phyloP scores from a whole-genome alignment of 2,888 invertebrate species.

The Mylabris sibirica region DNA sequence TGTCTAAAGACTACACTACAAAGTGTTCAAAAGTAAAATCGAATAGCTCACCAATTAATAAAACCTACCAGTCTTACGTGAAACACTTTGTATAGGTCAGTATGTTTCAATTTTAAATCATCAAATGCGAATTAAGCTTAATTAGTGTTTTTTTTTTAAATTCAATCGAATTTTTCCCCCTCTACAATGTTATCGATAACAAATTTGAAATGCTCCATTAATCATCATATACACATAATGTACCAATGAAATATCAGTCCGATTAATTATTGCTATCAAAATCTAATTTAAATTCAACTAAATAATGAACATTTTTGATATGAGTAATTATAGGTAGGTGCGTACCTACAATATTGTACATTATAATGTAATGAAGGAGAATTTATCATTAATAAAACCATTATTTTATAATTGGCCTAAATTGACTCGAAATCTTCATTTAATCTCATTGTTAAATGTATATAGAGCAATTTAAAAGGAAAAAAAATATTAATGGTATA shows the following conservation, averaged over 20 bases:
- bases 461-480: background rate
- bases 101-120: too few species aligned
- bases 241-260: background rate
- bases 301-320: background rate
- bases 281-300: background rate
- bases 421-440: background rate
- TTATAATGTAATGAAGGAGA: too few species aligned
- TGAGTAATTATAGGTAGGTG: too few species aligned
- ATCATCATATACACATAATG: background rate
- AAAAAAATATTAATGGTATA: background rate
- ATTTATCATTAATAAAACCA: background rate
- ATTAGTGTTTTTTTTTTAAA: too few species aligned
- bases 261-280: background rate
- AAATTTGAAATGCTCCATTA: background rate
- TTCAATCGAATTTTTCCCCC: too few species aligned
- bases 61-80: too few species aligned
- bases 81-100: too few species aligned
- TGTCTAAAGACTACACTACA: too few species aligned
- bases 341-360: too few species aligned
- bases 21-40: too few species aligned
- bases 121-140: too few species aligned
- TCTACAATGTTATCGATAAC: background rate
- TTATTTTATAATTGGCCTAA: background rate
- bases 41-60: too few species aligned
- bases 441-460: background rate